Base-by-base conservation (phyloP, 1,140 invertebrate genomes). In the Pemphigus obesinymphae region DNA sequence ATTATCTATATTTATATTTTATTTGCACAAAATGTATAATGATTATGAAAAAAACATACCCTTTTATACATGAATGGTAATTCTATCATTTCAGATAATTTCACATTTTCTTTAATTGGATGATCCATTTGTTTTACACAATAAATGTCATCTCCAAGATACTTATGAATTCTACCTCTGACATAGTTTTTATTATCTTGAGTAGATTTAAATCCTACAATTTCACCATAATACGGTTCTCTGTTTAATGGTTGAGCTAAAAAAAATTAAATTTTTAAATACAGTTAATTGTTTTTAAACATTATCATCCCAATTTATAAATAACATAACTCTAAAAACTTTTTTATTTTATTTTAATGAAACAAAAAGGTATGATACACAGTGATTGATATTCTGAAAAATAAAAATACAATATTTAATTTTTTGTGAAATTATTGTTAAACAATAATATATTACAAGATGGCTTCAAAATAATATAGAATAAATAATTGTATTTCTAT, bases 151-250 rank as follows among this genome's bases (percentile, higher is more conserved):
- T 43, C 29, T 31, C 55, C 55, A 4, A 80, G 23, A 8, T 29
- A 61, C 37, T 58, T 61, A 80, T 61, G 34, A 61, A 80, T 43
- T 61, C 55, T 80, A 31, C 20, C 75, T 63, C 75, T 80, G 31
- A 43, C 53, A 61, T 17, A 80, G 7, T 80, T 61, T 20, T 40
- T 43, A 29, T 43, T 80, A n/a, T n/a, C n/a, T n/a, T n/a, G n/a
- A 45, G n/a, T 31, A 5, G 75, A 80, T 61, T 61, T 80, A 43
- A 43, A 61, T 20, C 50, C 75, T 15, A 80, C 23, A 31, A 80
- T 80, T 80, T 80, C 75, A 31, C 75, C 75, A 80, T 80, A 80
- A 26, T 29, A 0, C 11, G 75, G 75, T 29, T 80, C 0, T 80
- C 75, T 80, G 8, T 80, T 43, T 43, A 80, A 43, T 17, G 37